Evolutionary conservation across 2,888 invertebrate species (phyloP).

Genomic region (Diploptera punctata): DNA sequence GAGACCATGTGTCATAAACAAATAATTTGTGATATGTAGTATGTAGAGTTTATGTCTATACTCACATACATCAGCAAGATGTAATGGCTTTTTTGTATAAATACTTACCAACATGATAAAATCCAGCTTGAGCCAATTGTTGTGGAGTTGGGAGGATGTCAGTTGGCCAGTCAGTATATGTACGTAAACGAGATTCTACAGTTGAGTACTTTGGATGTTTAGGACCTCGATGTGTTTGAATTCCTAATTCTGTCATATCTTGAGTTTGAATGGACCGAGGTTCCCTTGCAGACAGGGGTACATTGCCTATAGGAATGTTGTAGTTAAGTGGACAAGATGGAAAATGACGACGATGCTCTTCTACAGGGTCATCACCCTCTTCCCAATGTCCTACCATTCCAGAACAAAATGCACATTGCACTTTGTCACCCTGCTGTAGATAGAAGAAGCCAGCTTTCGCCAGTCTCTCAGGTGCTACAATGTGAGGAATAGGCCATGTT

Average conservation of each 20-base stretch:
- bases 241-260: conserved; percentile 64
- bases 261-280: conserved; percentile 22
- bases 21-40: no score
- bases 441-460: conserved; percentile 89
- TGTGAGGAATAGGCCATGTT: conserved; percentile 72
- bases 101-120: conserved; percentile 76
- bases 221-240: conserved; percentile 64
- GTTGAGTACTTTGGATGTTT: conserved; percentile 72
- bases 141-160: conserved; percentile 76
- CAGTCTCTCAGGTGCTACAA: conserved; percentile 72
- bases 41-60: no score
- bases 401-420: conserved; percentile 84
- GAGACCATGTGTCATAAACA: no score
- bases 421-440: conserved; percentile 71
- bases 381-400: conserved; percentile 72
- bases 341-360: conserved; percentile 69
- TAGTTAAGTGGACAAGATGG: conserved; percentile 63
- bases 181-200: conserved; percentile 70
- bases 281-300: conserved; percentile 46
- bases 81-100: neutral
- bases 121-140: conserved; percentile 83
- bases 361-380: conserved; percentile 70
- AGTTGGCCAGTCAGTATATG: conserved; percentile 79
- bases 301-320: conserved; percentile 57
- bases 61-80: no score